Base-by-base conservation (phyloP, 2,888 invertebrate species). In the Pycnomerus fuliginosus region DNA sequence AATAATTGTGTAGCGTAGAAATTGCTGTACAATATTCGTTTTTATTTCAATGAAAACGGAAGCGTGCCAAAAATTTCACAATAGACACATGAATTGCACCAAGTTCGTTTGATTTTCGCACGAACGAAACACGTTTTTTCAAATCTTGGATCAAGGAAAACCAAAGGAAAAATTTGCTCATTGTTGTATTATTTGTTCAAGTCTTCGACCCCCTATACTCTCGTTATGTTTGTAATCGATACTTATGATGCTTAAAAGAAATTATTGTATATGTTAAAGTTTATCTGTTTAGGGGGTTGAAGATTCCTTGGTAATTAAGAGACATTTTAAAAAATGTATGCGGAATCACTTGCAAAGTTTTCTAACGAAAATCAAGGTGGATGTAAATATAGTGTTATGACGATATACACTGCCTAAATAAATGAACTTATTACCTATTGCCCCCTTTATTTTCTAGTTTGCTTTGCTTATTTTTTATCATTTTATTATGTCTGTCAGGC, bases 341-440 rank as follows among this genome's bases (percentile, higher is more conserved):
- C 60, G 56, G 53, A 56, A 62, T 62, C 60, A 62, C 58, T 53
- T 60, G 60, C 58, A 48, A 60, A 57, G 58, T 61, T 63, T 65
- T 64, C 61, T 66, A 62, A 61, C 52, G 46, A 60, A 50, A 56
- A 53, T 60, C 58, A 58, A 64, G 69, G 65, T 68, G 67, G 69
- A 68, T 72, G 71, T 72, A 72, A 65, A 72, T 72, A 71, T 72
- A 71, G 71, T 71, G 69, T 70, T 72, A 72, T 68, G 69, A 70
- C 63, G 68, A 71, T 70, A 69, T 70, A 71, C 71, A 71, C 72
- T 72, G 72, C 72, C 72, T 72, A 69, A 68, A 69, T 68, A 70
- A 70, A 71, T 68, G 64, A 68, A 68, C n/a, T 71, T 71, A 72
- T 71, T 72, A 72, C 69, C 64, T 65, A 58, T 33, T n/a, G n/a